phyloP scores from a whole-genome alignment of 2,888 invertebrate species.

The Physocephala rufipes region DNA sequence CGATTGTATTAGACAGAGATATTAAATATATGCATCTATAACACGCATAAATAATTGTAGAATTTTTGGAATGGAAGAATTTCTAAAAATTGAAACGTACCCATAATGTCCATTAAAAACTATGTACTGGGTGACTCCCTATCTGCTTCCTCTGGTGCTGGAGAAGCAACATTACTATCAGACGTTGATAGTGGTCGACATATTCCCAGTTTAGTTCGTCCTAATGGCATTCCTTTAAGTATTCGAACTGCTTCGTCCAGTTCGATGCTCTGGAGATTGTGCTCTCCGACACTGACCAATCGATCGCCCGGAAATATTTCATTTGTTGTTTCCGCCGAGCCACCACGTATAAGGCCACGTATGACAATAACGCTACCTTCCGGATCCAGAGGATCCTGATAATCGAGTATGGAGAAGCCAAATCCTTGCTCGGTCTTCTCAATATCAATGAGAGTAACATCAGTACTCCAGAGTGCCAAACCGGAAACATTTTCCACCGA shows the following conservation, averaged over 20 bases:
- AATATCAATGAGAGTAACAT: slow-evolving; percentile 90
- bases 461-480: slow-evolving; percentile 96
- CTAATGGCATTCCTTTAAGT: slow-evolving; percentile 91
- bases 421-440: slow-evolving; percentile 95
- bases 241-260: slow-evolving; percentile 96
- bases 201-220: slow-evolving; percentile 89
- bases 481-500: slow-evolving; percentile 95
- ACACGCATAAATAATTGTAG: background rate
- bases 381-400: slow-evolving; percentile 96
- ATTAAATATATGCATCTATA: too few species aligned
- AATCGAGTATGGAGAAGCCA: slow-evolving; percentile 97
- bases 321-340: slow-evolving; percentile 95
- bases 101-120: slow-evolving; percentile 51
- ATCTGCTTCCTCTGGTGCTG: slow-evolving; percentile 51
- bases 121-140: slow-evolving; percentile 64
- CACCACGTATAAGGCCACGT: slow-evolving; percentile 95
- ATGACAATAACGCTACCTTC: slow-evolving; percentile 97
- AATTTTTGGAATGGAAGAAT: slow-evolving; percentile 48
- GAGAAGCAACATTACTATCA: slow-evolving; percentile 65
- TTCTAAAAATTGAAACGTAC: slow-evolving; percentile 6
- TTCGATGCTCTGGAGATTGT: slow-evolving; percentile 87
- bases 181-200: slow-evolving; percentile 75
- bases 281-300: slow-evolving; percentile 90
- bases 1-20: too few species aligned
- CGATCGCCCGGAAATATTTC: slow-evolving; percentile 96